Evolutionary conservation across 1,140 invertebrate genomes (phyloP).

Genomic region (Aplysia californica): DNA sequence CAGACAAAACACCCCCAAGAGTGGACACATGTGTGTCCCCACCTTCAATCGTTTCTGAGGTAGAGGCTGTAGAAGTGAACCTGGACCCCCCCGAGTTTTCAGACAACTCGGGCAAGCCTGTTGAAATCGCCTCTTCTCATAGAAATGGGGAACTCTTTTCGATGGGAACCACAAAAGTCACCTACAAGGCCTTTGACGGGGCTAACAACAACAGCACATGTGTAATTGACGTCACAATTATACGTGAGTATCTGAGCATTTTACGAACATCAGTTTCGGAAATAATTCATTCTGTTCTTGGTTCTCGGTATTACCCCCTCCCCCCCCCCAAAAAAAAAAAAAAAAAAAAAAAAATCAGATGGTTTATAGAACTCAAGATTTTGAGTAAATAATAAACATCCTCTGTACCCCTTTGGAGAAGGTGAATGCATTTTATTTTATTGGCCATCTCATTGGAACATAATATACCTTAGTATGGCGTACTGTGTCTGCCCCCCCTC

Average conservation of each 20-base stretch:
- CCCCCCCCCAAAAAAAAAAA: no score
- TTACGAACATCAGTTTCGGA: no score
- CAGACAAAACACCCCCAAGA: constrained; percentile 74
- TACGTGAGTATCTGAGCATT: constrained; percentile 71
- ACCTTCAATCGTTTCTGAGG: constrained; percentile 69
- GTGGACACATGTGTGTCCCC: constrained; percentile 76
- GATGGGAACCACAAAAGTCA: constrained; percentile 72
- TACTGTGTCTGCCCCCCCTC: no score
- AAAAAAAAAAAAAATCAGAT: no score
- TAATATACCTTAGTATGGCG: no score
- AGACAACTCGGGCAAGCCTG: constrained; percentile 74
- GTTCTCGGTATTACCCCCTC: no score
- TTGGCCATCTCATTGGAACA: no score
- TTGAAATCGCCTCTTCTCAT: constrained; percentile 68
- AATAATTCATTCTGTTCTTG: no score
- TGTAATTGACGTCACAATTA: constrained; percentile 74
- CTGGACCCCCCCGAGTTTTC: constrained; percentile 79
- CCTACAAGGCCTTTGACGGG: constrained; percentile 73
- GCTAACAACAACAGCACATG: constrained; percentile 75
- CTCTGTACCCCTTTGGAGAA: no score
- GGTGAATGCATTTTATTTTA: no score
- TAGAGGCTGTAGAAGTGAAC: constrained; percentile 66
- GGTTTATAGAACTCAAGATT: no score
- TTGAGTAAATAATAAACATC: no score
- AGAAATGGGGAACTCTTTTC: constrained; percentile 71